A percentile compares a stretch with the other conserved stretches of the same genome.
Evolutionary conservation across 2,888 invertebrate species (phyloP).

Genomic region (Penaeus monodon): DNA sequence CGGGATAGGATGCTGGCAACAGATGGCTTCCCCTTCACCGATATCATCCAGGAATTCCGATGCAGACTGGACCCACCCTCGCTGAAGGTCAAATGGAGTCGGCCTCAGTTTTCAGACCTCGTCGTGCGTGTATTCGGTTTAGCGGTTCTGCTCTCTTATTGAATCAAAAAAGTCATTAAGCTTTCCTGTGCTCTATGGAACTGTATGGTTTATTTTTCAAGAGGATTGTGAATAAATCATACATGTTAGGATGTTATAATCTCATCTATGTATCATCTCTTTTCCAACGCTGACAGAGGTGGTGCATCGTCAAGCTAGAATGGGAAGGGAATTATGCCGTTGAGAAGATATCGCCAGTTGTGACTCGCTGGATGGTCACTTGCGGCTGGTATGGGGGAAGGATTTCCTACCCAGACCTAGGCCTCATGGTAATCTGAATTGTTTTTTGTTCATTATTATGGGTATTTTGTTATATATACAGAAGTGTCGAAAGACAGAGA

Average conservation of each 20-base stretch:
- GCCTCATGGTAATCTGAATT: no score
- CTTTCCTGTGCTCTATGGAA: no score
- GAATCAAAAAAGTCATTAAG: no score
- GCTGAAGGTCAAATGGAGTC: conserved; percentile 34
- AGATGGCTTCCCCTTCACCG: conserved; percentile 47
- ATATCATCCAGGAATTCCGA: conserved; percentile 41
- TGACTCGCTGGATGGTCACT: conserved; percentile 40
- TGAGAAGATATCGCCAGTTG: conserved; percentile 35
- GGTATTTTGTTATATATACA: no score
- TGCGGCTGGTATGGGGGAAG: background rate
- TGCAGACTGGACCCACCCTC: conserved; percentile 1
- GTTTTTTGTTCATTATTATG: no score
- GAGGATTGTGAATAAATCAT: no score
- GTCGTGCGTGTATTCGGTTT: conserved; percentile 22
- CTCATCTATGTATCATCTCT: no score
- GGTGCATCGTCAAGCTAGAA: conserved; percentile 44
- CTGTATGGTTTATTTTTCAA: no score
- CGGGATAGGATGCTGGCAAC: conserved; percentile 34
- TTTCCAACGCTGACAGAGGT: conserved; percentile 11
- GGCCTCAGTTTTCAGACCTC: conserved; percentile 29
- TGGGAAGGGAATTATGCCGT: conserved; percentile 45
- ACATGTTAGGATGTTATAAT: no score
- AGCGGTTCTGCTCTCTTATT: background rate
- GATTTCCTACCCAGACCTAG: no score
- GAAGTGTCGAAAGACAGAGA: no score